These are phyloP conservation scores for Camponotus pennsylvanicus DNA, from an alignment of 1,140 invertebrate species.

Conservation along the genomic window DNA sequence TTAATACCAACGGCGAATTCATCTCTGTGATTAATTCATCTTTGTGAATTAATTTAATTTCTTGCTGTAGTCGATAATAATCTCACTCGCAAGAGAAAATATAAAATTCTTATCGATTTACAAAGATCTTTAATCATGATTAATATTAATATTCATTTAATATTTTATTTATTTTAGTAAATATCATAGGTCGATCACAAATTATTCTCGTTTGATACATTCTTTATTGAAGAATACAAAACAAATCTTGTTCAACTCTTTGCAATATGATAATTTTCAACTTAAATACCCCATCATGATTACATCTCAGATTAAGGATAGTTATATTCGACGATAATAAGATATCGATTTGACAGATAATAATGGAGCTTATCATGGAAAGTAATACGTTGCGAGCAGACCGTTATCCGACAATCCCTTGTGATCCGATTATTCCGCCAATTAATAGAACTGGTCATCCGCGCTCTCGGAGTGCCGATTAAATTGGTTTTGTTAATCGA, in stretches of 20 bases:
- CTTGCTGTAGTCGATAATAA: conserved; percentile 25
- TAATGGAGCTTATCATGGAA: conserved; percentile 73
- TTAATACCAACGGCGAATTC: conserved; percentile 21
- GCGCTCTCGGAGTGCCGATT: conserved; percentile 67
- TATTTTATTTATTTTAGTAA: background rate
- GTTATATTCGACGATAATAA: conserved; percentile 55
- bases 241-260: background rate
- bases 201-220: background rate
- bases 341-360: conserved; percentile 68
- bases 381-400: conserved; percentile 68
- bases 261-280: background rate
- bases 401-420: conserved; percentile 71
- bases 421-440: conserved; percentile 76
- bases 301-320: background rate
- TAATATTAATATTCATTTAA: conserved; percentile 8
- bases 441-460: conserved; percentile 73
- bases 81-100: background rate
- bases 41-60: conserved; percentile 36
- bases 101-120: conserved; percentile 1
- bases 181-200: too few relatives aligned
- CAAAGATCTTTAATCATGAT: background rate
- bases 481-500: conserved; percentile 75
- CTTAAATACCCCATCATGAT: background rate
- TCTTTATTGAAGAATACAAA: background rate
- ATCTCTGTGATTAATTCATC: background rate